Evolutionary conservation across 2,113 vertebrate species (phyloP).

Genomic region (Podarcis muralis): DNA sequence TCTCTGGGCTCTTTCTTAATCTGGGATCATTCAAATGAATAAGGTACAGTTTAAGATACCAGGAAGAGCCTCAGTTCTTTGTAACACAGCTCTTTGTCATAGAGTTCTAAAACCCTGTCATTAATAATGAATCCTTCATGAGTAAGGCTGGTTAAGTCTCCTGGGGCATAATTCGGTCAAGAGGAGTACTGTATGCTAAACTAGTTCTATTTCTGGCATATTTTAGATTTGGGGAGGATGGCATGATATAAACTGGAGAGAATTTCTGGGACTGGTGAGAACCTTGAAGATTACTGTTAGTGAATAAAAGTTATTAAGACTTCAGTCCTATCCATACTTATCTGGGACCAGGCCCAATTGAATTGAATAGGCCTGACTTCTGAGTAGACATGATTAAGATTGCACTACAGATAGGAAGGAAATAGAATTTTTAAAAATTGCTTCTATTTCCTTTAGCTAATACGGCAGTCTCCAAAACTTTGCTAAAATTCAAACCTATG

Average conservation of each 20-base stretch:
- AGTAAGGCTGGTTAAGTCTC: background rate
- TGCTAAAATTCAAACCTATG: background rate
- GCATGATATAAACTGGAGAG: slow-evolving; percentile 38
- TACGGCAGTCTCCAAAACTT: background rate
- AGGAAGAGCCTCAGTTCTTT: background rate
- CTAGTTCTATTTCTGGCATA: slow-evolving; percentile 2
- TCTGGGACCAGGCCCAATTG: too few species aligned
- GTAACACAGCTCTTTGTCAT: background rate
- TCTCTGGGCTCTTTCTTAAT: rapidly evolving
- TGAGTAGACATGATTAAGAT: too few species aligned
- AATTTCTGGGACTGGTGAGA: slow-evolving; percentile 66
- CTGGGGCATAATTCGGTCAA: background rate
- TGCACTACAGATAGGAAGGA: background rate
- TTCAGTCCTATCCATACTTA: too few species aligned
- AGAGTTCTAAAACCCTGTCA: background rate
- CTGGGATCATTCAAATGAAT: background rate
- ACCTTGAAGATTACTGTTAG: slow-evolving; percentile 30
- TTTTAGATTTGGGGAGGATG: slow-evolving; percentile 41
- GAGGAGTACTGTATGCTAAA: background rate
- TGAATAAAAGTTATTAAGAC: slow-evolving; percentile 61
- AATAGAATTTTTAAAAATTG: too few species aligned
- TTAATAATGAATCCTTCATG: background rate
- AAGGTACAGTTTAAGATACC: background rate
- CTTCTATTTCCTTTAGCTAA: background rate
- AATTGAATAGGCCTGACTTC: too few species aligned